These are phyloP conservation scores for Frankliniella intonsa DNA, from an alignment of 2,888 invertebrate genomes.

Conservation along the genomic window DNA sequence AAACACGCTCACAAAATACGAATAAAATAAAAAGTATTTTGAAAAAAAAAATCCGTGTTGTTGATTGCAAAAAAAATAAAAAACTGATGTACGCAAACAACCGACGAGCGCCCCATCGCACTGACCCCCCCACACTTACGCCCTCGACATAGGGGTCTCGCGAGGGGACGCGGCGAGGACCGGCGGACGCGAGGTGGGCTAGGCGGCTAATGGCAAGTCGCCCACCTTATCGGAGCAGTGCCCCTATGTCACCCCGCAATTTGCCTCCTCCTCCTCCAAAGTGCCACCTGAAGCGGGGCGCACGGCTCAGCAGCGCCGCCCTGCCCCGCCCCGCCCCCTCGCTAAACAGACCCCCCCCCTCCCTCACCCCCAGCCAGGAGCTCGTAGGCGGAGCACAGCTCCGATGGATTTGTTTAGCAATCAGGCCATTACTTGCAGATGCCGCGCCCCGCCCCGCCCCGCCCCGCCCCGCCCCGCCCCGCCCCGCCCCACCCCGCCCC, in stretches of 20 bases:
- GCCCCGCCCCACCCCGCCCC: not conserved
- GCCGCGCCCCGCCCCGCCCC: not conserved
- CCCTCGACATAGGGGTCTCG: too few relatives aligned
- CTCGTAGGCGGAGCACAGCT: not conserved
- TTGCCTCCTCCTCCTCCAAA: not conserved
- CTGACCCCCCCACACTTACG: too few relatives aligned
- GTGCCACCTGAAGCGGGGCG: not conserved
- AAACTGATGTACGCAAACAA: too few relatives aligned
- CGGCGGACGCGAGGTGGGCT: too few relatives aligned
- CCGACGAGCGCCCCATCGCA: too few relatives aligned
- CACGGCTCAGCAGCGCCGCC: not conserved
- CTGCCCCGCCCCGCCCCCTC: not conserved
- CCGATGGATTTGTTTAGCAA: constrained; percentile 26
- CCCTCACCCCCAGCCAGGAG: too few relatives aligned
- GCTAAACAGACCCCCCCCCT: too few relatives aligned
- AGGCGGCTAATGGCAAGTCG: too few relatives aligned
- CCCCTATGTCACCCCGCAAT: not conserved
- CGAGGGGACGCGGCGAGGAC: too few relatives aligned
- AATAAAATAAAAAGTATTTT: not conserved
- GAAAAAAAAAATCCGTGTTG: too few relatives aligned
- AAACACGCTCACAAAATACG: not conserved
- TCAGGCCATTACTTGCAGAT: constrained; percentile 26
- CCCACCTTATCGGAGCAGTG: too few relatives aligned
- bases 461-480: not conserved
- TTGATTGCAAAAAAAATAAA: too few relatives aligned